A percentile compares a stretch with the other conserved stretches of the same genome.
These are phyloP conservation scores for Plebejus anna DNA, from an alignment of 2,888 invertebrate species.

Conservation along the genomic window DNA sequence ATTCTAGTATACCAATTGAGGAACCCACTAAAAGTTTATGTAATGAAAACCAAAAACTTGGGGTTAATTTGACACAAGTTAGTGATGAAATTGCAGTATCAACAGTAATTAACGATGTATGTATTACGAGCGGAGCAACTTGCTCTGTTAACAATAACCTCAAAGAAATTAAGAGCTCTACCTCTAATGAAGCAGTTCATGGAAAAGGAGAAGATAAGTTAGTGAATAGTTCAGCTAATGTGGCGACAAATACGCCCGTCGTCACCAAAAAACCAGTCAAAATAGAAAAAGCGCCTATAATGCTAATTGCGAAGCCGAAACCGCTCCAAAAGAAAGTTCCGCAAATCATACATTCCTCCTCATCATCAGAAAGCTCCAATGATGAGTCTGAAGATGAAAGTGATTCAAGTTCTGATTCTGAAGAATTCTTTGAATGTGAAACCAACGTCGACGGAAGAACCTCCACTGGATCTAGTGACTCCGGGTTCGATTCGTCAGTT, in stretches of 20 bases:
- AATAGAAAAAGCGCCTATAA: slow-evolving; percentile 76
- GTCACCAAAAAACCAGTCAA: slow-evolving; percentile 62
- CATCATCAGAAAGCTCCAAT: slow-evolving; percentile 67
- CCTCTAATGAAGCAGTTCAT: not conserved
- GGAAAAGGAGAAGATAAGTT: slow-evolving; percentile 20
- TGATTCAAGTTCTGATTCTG: slow-evolving; percentile 64
- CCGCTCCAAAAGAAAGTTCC: slow-evolving; percentile 78
- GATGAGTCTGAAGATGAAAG: slow-evolving; percentile 69
- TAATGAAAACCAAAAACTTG: not conserved
- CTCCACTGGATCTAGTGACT: slow-evolving; percentile 90
- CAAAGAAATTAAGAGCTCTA: not conserved
- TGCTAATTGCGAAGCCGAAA: slow-evolving; percentile 81
- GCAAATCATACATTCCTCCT: slow-evolving; percentile 64
- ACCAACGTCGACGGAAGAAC: slow-evolving; percentile 79
- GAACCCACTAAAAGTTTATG: not conserved
- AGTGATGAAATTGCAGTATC: not conserved
- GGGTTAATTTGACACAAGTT: not conserved
- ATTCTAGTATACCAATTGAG: not conserved
- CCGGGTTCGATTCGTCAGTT: slow-evolving; percentile 88
- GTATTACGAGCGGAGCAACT: not conserved
- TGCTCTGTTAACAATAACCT: not conserved
- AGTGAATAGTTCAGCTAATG: slow-evolving; percentile 11
- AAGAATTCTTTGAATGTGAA: slow-evolving; percentile 71
- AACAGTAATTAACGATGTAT: not conserved
- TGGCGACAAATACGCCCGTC: slow-evolving; percentile 36